Evolutionary conservation across 2,888 invertebrate genomes (phyloP), one percentile per base, ranked within the genome.

Genomic region (Meiosimyza decipiens): DNA sequence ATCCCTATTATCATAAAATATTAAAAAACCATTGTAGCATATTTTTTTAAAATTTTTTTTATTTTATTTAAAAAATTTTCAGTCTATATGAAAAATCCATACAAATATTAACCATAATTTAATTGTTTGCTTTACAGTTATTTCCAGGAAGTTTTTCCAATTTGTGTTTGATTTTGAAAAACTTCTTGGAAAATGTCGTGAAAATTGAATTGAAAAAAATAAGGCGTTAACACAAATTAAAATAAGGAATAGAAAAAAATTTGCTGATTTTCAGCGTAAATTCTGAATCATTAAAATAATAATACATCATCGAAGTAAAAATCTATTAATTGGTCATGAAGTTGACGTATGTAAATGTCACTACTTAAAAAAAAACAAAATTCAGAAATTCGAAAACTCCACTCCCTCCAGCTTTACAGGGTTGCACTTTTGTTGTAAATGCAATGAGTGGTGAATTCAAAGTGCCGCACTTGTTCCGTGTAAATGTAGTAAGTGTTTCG

Each of bases 61-160:
- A 71, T 77, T 76, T 73, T 69, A 81, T 81, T 81, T 80, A 79
- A 79, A 79, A 80, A 80, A 80, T 80, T 81, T 80, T 82, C 82
- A 82, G 82, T 82, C 82, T 82, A 82, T 81, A 80, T 81, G 79
- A 80, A 80, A 81, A 80, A 79, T 77, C 80, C 80, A 81, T 82
- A 82, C 77, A 80, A 79, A 77, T 78, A 79, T 74, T 55, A 73
- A 40, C 52, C 64, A 72, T 40, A 40, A 40, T 71, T 64, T 64
- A 71, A 63, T 63, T 72, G 54, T 33, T 16, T 68, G 54, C 55
- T 47, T 70, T 59, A 33, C 60, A n/a, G n/a, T n/a, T 6, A 57
- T 57, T 57, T 18, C 57, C 12, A 57, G 9, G 16, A 57, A 22
- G 57, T 57, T 57, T 57, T 57, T 16, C 11, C 6, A 11, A 9